Conservation (phyloP, 2,113 vertebrate species). For the Sylvicapra grimmia region DNA sequence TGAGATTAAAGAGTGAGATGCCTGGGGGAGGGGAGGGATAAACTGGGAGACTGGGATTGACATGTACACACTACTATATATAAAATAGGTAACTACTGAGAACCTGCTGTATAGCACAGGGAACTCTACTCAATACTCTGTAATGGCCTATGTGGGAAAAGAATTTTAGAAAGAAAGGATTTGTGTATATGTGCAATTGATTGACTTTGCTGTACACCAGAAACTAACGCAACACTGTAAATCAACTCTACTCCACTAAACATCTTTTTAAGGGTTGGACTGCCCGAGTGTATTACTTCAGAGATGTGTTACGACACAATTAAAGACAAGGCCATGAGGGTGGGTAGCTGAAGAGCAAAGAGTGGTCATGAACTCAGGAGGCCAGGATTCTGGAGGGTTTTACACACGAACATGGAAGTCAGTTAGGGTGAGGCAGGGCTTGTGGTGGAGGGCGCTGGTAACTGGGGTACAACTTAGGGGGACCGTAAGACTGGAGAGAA, state of each 20-base stretch:
- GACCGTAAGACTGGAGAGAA: accelerated
- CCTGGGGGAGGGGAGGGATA: not conserved
- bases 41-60: not conserved
- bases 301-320: not conserved
- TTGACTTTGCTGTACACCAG: not conserved
- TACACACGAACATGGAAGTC: not conserved
- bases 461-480: not conserved
- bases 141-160: not conserved
- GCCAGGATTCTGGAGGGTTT: not conserved
- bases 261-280: not conserved
- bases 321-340: not conserved
- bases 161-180: not conserved
- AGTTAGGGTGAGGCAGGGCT: not conserved
- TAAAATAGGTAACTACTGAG: not conserved
- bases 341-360: not conserved
- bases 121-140: not conserved
- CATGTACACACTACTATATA: not conserved
- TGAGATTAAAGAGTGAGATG: not conserved
- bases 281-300: not conserved
- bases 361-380: not conserved
- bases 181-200: not conserved
- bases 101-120: not conserved
- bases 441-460: not conserved
- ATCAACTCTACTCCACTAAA: not conserved
- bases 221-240: not conserved